Evolutionary conservation across 2,113 vertebrate genomes (phyloP).

Genomic region (Megaleporinus macrocephalus): DNA sequence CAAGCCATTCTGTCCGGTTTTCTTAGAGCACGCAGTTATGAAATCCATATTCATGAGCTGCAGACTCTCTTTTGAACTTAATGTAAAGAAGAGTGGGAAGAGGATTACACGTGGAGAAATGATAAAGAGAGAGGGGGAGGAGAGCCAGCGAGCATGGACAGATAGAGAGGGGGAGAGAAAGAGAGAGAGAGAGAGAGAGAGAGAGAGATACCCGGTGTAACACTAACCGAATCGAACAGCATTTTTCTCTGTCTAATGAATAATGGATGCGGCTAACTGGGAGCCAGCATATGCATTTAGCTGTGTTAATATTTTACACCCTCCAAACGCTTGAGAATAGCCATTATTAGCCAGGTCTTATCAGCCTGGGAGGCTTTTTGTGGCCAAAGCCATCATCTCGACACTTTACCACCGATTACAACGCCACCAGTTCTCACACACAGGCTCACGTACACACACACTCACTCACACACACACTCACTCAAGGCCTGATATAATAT

Average conservation of each 20-base stretch:
- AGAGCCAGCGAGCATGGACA: not conserved
- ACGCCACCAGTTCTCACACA: slow-evolving; percentile 36
- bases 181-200: not conserved
- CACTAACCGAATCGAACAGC: slow-evolving; percentile 31
- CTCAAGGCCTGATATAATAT: no score
- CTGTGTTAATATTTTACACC: slow-evolving; percentile 54
- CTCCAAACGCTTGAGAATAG: slow-evolving; percentile 8
- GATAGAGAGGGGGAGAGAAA: not conserved
- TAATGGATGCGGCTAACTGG: slow-evolving; percentile 45
- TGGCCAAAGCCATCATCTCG: not conserved
- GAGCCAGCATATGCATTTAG: slow-evolving; percentile 41
- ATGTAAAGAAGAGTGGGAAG: slow-evolving; percentile 28
- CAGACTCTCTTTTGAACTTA: slow-evolving; percentile 21
- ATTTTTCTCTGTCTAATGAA: slow-evolving; percentile 41
- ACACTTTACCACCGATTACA: slow-evolving; percentile 20
- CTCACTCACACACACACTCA: not conserved
- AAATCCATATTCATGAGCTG: slow-evolving; percentile 31
- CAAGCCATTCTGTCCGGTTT: not conserved
- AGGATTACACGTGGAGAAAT: slow-evolving; percentile 16
- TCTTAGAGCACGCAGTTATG: not conserved
- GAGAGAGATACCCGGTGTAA: slow-evolving; percentile 11
- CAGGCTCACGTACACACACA: not conserved
- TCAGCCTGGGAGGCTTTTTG: slow-evolving; percentile 3
- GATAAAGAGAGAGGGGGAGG: not conserved
- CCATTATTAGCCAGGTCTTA: slow-evolving; percentile 11